Percentiles rank a stretch among this genome's conserved stretches.
Conservation (phyloP, 2,113 vertebrate species). For the Cryptomyrus ogoouensis region DNA sequence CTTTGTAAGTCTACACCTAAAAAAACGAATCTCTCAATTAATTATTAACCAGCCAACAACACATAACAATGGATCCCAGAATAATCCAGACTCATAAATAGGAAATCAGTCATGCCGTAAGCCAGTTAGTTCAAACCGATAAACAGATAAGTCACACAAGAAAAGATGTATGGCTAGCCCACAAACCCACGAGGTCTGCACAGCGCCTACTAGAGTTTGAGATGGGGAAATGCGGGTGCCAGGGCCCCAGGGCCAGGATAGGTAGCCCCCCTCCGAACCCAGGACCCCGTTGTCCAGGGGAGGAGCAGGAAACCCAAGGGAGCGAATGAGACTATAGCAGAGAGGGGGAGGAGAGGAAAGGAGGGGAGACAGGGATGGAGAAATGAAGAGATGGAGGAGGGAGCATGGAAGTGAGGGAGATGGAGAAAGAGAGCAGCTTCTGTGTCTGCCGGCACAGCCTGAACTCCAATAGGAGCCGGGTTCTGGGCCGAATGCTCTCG, state of each 20-base stretch:
- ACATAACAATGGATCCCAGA: neutral
- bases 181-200: neutral
- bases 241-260: neutral
- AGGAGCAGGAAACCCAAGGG: neutral
- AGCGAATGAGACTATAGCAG: constrained; percentile 28
- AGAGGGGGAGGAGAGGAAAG: neutral
- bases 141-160: neutral
- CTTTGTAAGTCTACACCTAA: neutral
- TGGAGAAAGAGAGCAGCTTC: neutral
- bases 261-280: neutral
- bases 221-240: neutral
- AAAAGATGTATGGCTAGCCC: neutral
- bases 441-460: neutral
- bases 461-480: constrained; percentile 12
- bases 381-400: neutral
- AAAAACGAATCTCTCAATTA: neutral
- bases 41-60: constrained; percentile 6
- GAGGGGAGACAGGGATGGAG: neutral
- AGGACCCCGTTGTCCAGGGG: neutral
- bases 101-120: neutral
- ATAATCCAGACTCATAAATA: neutral
- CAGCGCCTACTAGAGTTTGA: neutral
- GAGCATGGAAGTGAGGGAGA: neutral
- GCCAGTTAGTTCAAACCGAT: neutral
- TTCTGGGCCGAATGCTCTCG: neutral